A percentile compares a stretch with the other conserved stretches of the same genome.
These are phyloP conservation scores for Pemphigus obesinymphae DNA, from an alignment of 1,140 invertebrate species.

Conservation along the genomic window DNA sequence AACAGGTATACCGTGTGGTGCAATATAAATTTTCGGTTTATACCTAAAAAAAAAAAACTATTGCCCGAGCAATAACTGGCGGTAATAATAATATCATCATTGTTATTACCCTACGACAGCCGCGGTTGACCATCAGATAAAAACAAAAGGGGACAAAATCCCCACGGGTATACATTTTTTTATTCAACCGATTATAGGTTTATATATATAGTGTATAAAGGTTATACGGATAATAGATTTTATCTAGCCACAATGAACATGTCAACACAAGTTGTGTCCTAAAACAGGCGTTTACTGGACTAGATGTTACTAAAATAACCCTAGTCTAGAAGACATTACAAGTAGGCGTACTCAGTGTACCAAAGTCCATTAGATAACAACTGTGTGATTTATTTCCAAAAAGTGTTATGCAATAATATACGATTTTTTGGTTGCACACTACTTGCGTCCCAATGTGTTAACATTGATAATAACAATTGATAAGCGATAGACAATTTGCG, in stretches of 20 bases:
- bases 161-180: not conserved
- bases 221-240: not conserved
- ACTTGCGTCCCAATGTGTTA: too few species aligned
- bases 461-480: too few species aligned
- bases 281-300: not conserved
- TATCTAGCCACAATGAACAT: slow-evolving; percentile 16
- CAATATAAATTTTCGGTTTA: slow-evolving; percentile 12
- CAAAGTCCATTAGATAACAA: too few species aligned
- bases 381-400: too few species aligned
- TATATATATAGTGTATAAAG: not conserved
- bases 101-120: not conserved
- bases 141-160: slow-evolving; percentile 26
- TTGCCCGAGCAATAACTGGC: not conserved
- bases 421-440: too few species aligned
- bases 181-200: slow-evolving; percentile 28
- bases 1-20: not conserved
- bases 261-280: slow-evolving; percentile 19
- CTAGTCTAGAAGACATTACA: not conserved
- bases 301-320: not conserved
- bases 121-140: slow-evolving; percentile 34
- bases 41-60: not conserved
- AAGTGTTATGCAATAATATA: too few species aligned
- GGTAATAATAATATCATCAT: slow-evolving; percentile 32
- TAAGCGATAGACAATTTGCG: too few species aligned
- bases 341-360: too few species aligned